These are phyloP conservation scores for Numenius arquata DNA, from an alignment of 2,113 vertebrate species.

Conservation along the genomic window DNA sequence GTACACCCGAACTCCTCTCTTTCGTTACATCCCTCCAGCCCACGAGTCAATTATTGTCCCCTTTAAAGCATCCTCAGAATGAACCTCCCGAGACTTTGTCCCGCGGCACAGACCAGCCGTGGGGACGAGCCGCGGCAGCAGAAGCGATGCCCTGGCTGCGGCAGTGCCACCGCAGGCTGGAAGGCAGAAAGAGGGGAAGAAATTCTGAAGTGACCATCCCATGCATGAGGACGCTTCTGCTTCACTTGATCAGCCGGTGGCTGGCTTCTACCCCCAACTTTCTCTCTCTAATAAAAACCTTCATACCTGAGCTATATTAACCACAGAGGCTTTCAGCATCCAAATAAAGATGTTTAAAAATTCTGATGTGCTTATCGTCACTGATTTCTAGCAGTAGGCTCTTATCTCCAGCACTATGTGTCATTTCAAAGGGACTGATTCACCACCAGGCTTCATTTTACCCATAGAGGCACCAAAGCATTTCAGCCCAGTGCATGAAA, in stretches of 20 bases:
- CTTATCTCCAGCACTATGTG: background rate
- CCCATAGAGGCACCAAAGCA: background rate
- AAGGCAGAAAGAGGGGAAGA: background rate
- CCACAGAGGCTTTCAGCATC: background rate
- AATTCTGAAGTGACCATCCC: background rate
- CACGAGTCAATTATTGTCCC: accelerated
- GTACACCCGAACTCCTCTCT: background rate
- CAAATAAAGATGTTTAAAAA: background rate
- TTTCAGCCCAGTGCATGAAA: background rate
- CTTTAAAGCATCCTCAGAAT: background rate
- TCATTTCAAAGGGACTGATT: background rate
- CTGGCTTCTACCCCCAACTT: background rate
- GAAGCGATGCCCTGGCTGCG: background rate
- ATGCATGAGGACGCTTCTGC: background rate
- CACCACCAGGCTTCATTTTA: background rate
- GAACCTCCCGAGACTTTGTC: background rate
- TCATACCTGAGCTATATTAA: background rate
- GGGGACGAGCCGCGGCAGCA: background rate
- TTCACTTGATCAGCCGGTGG: background rate
- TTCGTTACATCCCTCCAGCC: background rate
- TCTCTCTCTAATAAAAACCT: background rate
- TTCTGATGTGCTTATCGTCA: background rate
- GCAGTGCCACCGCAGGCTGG: background rate
- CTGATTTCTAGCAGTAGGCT: background rate
- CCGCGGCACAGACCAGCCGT: background rate